These are phyloP conservation scores for Agapetus fuscipes DNA, from an alignment of 2,888 invertebrate species.

Conservation along the genomic window DNA sequence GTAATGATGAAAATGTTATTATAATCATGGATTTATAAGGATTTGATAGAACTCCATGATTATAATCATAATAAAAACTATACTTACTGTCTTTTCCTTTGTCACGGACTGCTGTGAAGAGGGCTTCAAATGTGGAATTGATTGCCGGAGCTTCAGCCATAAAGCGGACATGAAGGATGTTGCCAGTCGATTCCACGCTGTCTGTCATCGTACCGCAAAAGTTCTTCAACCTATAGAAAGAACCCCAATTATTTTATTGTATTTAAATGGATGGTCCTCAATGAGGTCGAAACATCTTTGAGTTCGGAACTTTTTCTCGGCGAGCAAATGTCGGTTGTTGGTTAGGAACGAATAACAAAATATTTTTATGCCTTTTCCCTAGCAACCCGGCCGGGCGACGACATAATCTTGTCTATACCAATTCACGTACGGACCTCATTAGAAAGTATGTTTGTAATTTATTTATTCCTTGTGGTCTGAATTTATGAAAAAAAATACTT, in stretches of 20 bases:
- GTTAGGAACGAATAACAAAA: too few species aligned
- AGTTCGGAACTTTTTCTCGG: too few species aligned
- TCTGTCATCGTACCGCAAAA: conserved; percentile 86
- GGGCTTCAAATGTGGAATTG: conserved; percentile 57
- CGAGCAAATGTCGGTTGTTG: too few species aligned
- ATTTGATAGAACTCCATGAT: too few species aligned
- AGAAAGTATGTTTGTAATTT: not conserved
- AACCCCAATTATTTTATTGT: conserved; percentile 3
- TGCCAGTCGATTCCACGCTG: conserved; percentile 54
- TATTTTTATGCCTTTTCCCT: too few species aligned
- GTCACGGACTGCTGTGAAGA: conserved; percentile 67
- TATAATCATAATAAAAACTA: too few species aligned
- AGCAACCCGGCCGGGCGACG: too few species aligned
- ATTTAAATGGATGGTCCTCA: not conserved
- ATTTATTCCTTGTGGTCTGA: not conserved
- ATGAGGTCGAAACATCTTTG: too few species aligned
- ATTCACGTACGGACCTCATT: too few species aligned
- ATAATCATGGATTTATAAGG: too few species aligned
- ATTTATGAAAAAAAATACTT: not conserved
- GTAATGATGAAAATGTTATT: too few species aligned
- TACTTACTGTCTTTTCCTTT: conserved; percentile 40
- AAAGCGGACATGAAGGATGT: conserved; percentile 66
- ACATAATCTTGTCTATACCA: too few species aligned
- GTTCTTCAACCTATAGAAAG: conserved; percentile 44
- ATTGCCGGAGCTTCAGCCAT: conserved; percentile 51